Conservation (phyloP, 2,888 invertebrate species). For the Dioctria rufipes region DNA sequence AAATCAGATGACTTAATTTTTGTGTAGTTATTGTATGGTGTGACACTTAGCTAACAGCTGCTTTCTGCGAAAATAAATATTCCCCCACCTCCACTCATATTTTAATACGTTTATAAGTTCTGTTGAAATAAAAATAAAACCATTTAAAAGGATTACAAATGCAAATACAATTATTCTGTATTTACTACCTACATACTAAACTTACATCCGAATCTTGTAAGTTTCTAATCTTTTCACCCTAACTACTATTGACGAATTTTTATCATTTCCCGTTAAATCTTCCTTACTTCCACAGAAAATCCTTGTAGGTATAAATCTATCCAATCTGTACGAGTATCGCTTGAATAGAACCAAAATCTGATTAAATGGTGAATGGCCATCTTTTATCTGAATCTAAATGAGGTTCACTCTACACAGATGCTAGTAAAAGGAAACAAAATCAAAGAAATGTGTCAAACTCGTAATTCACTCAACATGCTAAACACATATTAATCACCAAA, state of each 20-base stretch:
- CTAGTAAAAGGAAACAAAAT: slow-evolving; percentile 14
- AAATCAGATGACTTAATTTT: no score
- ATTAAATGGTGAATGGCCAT: not conserved
- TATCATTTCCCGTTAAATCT: slow-evolving; percentile 21
- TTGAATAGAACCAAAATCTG: not conserved
- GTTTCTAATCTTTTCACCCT: slow-evolving; percentile 12
- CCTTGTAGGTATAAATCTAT: not conserved
- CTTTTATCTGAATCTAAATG: slow-evolving; percentile 44
- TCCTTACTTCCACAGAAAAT: slow-evolving; percentile 33
- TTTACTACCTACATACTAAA: no score
- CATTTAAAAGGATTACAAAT: no score
- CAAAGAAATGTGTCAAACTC: not conserved
- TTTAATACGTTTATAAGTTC: no score
- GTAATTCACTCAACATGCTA: slow-evolving; percentile 50
- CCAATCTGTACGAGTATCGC: not conserved
- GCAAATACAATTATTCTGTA: no score
- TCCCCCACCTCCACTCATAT: no score
- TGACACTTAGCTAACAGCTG: no score
- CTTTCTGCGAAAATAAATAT: no score
- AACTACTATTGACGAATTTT: not conserved
- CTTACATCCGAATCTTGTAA: no score
- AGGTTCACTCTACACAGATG: slow-evolving; percentile 13
- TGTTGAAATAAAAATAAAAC: no score
- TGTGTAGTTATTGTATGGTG: no score
- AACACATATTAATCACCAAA: not conserved